Conservation (phyloP, 2,797 vertebrate species). For the Malurus leucopterus region DNA sequence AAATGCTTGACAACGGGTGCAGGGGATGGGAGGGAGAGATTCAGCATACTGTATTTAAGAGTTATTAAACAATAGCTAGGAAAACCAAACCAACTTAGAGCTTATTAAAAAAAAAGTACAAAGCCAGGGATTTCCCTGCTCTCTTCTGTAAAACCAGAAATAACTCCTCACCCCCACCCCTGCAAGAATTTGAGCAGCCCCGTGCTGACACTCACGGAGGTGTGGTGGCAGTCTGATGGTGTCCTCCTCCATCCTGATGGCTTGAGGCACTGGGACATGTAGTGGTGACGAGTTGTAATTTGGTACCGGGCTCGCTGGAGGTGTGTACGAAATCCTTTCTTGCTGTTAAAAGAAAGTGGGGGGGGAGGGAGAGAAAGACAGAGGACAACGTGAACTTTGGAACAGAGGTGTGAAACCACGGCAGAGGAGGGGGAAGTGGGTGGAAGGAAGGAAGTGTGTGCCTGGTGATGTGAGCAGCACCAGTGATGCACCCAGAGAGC, state of each 20-base stretch:
- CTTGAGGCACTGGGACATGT: conserved; percentile 88
- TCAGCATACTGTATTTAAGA: not conserved
- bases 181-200: not conserved
- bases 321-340: conserved; percentile 94
- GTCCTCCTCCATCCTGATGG: conserved; percentile 93
- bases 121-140: not conserved
- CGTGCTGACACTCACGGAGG: conserved; percentile 85
- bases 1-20: not conserved
- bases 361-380: not conserved
- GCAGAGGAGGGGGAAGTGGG: not conserved
- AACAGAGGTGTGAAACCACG: conserved; percentile 12
- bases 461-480: not conserved
- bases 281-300: conserved; percentile 86
- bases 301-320: conserved; percentile 89
- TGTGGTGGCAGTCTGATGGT: conserved; percentile 87
- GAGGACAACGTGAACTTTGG: conserved; percentile 54
- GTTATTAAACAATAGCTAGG: not conserved
- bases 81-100: not conserved
- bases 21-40: not conserved
- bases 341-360: conserved; percentile 83
- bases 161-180: not conserved
- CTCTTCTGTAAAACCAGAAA: not conserved
- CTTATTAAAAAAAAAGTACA: not conserved
- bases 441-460: not conserved
- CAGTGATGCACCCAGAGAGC: not conserved